These are phyloP conservation scores for Pitta sordida DNA, from an alignment of 2,113 vertebrate genomes.

Conservation along the genomic window DNA sequence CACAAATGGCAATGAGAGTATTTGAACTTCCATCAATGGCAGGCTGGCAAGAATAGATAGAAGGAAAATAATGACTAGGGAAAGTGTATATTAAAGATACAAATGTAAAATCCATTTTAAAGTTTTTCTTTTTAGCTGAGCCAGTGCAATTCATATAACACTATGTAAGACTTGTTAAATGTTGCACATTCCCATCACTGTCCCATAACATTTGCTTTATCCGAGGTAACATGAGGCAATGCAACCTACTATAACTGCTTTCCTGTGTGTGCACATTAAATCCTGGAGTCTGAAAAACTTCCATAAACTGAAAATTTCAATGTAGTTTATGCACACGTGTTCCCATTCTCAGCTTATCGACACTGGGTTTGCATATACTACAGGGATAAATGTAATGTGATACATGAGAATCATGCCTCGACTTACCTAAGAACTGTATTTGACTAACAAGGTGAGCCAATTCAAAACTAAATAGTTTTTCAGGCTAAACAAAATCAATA, in stretches of 20 bases:
- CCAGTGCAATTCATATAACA: background rate
- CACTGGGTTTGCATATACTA: background rate
- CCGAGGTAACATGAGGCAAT: background rate
- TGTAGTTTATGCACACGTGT: background rate
- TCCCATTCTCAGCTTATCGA: background rate
- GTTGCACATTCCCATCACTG: background rate
- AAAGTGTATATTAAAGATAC: background rate
- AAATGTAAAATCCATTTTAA: background rate
- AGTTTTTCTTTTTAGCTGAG: background rate
- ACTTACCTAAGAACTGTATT: constrained; percentile 27
- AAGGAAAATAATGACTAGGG: background rate
- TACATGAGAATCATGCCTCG: background rate
- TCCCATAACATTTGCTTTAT: background rate
- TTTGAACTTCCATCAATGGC: background rate
- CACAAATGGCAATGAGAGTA: background rate
- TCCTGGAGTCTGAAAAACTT: background rate
- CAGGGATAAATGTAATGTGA: background rate
- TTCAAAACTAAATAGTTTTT: constrained; percentile 58
- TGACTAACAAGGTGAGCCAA: constrained; percentile 61
- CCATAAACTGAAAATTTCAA: constrained; percentile 1
- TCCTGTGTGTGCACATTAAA: background rate
- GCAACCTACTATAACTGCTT: background rate
- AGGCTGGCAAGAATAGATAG: background rate
- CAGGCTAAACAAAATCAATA: constrained; percentile 41
- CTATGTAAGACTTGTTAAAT: background rate